Conservation (phyloP, 2,888 invertebrate genomes). For the Acrocera orbiculus region DNA sequence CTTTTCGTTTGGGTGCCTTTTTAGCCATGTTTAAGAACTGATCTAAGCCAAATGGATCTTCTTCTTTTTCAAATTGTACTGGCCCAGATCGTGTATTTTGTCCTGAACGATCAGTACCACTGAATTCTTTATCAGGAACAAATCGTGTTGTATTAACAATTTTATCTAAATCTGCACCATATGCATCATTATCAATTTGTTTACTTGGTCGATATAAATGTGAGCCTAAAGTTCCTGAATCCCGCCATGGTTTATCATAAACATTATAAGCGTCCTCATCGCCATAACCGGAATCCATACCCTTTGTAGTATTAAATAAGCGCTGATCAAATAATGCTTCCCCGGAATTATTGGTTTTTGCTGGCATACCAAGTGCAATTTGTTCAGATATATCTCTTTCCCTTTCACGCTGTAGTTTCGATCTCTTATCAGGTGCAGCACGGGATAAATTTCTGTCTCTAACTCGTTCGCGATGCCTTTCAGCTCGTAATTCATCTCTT, state of each 20-base stretch:
- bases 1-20: conserved; percentile 50
- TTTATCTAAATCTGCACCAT: conserved; percentile 79
- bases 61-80: conserved; percentile 77
- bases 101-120: conserved; percentile 63
- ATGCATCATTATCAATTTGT: conserved; percentile 76
- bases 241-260: conserved; percentile 97
- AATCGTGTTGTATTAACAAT: conserved; percentile 83
- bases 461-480: conserved; percentile 79
- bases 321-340: conserved; percentile 90
- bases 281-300: conserved; percentile 81
- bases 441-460: conserved; percentile 83
- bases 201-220: conserved; percentile 81
- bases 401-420: conserved; percentile 71
- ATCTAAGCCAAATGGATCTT: conserved; percentile 95
- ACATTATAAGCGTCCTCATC: conserved; percentile 97
- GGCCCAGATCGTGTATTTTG: conserved; percentile 63
- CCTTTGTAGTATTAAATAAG: conserved; percentile 82
- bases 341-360: conserved; percentile 48
- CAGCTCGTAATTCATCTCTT: conserved; percentile 70
- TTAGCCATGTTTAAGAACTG: conserved; percentile 97
- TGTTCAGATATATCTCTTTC: conserved; percentile 97
- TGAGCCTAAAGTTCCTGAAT: conserved; percentile 64
- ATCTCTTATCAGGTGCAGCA: conserved; percentile 86
- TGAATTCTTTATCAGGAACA: conserved; percentile 94
- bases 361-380: conserved; percentile 91